Evolutionary conservation across 2,113 vertebrate genomes (phyloP).

Genomic region (Bagarius yarrelli): DNA sequence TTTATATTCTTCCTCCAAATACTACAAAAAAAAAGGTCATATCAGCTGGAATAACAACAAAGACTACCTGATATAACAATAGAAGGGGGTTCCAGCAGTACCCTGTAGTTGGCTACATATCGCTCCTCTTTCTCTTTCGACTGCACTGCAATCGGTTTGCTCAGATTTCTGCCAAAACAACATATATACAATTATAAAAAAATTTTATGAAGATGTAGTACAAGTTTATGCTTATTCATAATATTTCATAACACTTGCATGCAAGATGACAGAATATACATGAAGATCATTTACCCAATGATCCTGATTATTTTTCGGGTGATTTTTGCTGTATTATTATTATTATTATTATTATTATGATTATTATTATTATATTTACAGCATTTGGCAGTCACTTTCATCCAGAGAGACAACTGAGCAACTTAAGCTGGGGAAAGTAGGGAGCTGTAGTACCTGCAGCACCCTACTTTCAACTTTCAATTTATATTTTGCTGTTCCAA

Average conservation of each 20-base stretch:
- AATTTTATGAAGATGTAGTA: background rate
- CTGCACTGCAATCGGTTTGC: conserved; percentile 95
- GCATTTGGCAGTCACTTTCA: too few species aligned
- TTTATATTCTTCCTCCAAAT: conserved; percentile 93
- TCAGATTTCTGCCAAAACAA: conserved; percentile 79
- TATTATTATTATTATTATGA: too few species aligned
- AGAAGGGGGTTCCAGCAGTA: conserved; percentile 54
- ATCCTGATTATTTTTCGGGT: too few species aligned
- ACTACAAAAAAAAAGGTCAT: conserved; percentile 66
- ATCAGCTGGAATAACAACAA: background rate
- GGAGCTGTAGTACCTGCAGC: too few species aligned
- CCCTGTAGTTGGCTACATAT: conserved; percentile 96
- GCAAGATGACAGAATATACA: too few species aligned
- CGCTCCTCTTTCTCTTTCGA: conserved; percentile 98
- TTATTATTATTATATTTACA: too few species aligned
- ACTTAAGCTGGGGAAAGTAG: too few species aligned
- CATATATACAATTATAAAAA: background rate
- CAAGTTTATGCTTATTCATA: background rate
- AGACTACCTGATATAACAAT: background rate
- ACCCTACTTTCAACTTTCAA: too few species aligned
- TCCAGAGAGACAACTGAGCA: too few species aligned
- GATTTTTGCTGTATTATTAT: too few species aligned
- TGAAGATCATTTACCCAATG: too few species aligned
- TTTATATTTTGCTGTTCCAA: too few species aligned
- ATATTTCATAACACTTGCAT: background rate